phyloP scores from a whole-genome alignment of 2,888 invertebrate species.

The Sialis lutaria region DNA sequence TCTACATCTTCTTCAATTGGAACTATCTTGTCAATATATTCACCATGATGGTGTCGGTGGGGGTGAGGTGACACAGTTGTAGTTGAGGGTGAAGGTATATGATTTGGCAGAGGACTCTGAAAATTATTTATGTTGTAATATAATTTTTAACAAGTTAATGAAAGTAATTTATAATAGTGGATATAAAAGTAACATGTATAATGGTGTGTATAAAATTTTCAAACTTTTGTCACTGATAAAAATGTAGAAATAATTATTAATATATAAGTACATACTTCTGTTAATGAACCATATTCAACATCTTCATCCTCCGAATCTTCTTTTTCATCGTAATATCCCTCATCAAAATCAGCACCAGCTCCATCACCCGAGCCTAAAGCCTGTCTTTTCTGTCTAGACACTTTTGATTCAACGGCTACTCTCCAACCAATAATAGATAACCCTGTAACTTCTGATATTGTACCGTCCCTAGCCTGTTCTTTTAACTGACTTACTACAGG shows the following conservation, averaged over 20 bases:
- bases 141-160: neutral
- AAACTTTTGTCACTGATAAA: neutral
- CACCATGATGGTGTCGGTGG: slow-evolving; percentile 30
- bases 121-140: neutral
- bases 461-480: slow-evolving; percentile 52
- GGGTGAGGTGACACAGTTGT: slow-evolving; percentile 17
- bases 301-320: slow-evolving; percentile 24
- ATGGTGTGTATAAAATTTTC: neutral
- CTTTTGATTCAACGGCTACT: slow-evolving; percentile 29
- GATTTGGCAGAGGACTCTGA: neutral
- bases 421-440: slow-evolving; percentile 58
- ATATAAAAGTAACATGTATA: too few species aligned
- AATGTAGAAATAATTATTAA: neutral
- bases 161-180: too few species aligned
- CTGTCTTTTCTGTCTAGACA: slow-evolving; percentile 11
- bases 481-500: slow-evolving; percentile 48
- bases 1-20: slow-evolving; percentile 4
- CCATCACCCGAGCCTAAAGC: slow-evolving; percentile 4
- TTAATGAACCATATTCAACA: slow-evolving; percentile 8
- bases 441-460: slow-evolving; percentile 46
- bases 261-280: slow-evolving; percentile 2
- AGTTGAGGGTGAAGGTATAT: neutral
- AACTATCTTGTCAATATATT: slow-evolving; percentile 9
- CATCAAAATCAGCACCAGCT: slow-evolving; percentile 14
- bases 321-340: slow-evolving; percentile 26